Evolutionary conservation across 2,797 vertebrate species (phyloP).

Genomic region (Platyrinchus mystaceus): DNA sequence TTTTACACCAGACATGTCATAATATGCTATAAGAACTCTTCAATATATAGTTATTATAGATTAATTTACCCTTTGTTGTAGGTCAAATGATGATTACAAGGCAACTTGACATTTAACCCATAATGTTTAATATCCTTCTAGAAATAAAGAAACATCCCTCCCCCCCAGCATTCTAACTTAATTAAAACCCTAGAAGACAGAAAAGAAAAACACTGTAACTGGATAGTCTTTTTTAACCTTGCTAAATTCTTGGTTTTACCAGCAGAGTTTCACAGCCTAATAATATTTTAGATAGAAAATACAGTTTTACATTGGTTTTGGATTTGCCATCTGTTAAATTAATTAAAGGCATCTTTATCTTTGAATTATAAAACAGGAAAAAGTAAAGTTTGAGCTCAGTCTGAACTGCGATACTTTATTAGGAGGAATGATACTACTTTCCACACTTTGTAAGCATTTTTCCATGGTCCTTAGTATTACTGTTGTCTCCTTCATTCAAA

Average conservation of each 20-base stretch:
- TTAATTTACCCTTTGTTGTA: background rate
- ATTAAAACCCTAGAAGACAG: conserved; percentile 21
- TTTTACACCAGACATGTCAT: background rate
- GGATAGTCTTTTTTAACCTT: background rate
- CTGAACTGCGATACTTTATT: background rate
- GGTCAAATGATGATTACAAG: background rate
- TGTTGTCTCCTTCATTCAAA: background rate
- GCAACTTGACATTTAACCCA: background rate
- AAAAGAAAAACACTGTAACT: background rate
- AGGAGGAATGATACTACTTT: background rate
- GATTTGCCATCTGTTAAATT: conserved; percentile 48
- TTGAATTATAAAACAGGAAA: background rate
- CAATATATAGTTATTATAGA: background rate
- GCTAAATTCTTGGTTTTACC: conserved; percentile 1
- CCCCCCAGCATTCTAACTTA: background rate
- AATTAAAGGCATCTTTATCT: background rate
- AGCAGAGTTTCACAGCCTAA: background rate
- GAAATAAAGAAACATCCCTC: background rate
- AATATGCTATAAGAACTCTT: background rate
- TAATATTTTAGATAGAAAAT: conserved; percentile 9
- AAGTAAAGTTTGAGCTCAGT: background rate
- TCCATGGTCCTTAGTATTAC: background rate
- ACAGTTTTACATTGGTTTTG: background rate
- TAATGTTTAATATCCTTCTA: background rate
- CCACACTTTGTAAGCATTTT: background rate